Evolutionary conservation across 2,888 invertebrate species (phyloP).

Genomic region (Elegia similella): DNA sequence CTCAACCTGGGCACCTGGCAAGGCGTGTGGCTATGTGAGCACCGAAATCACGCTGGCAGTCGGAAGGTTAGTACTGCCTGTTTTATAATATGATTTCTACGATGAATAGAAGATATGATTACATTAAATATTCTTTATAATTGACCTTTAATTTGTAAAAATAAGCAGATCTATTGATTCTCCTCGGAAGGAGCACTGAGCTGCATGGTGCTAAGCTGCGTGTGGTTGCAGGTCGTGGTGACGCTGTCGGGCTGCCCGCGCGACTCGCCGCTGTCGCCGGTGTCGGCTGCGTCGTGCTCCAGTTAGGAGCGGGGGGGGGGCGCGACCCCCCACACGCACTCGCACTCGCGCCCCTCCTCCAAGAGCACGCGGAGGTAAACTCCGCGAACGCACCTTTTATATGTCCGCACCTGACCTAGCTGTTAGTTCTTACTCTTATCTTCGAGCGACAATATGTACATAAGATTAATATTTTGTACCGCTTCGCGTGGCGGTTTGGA

Average conservation of each 20-base stretch:
- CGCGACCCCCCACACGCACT: conserved; percentile 79
- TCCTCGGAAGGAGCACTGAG: too few relatives aligned
- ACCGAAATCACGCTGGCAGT: conserved; percentile 97
- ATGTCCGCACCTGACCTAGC: conserved; percentile 61
- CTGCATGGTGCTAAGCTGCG: background rate
- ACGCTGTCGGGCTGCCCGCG: conserved; percentile 95
- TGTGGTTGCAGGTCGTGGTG: conserved; percentile 83
- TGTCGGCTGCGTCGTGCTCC: conserved; percentile 95
- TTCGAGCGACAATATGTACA: conserved; percentile 82
- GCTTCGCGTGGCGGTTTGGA: conserved; percentile 60
- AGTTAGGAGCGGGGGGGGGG: conserved; percentile 88
- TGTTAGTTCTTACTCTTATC: conserved; percentile 72
- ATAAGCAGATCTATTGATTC: too few relatives aligned
- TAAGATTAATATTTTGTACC: conserved; percentile 79
- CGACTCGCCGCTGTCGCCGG: conserved; percentile 92
- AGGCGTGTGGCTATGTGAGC: conserved; percentile 99
- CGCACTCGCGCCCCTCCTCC: conserved; percentile 79
- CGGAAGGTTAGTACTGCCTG: conserved; percentile 85
- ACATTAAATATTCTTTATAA: too few relatives aligned
- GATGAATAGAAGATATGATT: too few relatives aligned
- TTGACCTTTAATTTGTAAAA: too few relatives aligned
- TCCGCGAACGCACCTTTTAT: conserved; percentile 53
- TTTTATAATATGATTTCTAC: too few relatives aligned
- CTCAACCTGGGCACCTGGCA: conserved; percentile 98
- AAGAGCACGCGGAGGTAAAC: conserved; percentile 80